Conservation (phyloP, 2,113 vertebrate genomes). For the Galemys pyrenaicus region DNA sequence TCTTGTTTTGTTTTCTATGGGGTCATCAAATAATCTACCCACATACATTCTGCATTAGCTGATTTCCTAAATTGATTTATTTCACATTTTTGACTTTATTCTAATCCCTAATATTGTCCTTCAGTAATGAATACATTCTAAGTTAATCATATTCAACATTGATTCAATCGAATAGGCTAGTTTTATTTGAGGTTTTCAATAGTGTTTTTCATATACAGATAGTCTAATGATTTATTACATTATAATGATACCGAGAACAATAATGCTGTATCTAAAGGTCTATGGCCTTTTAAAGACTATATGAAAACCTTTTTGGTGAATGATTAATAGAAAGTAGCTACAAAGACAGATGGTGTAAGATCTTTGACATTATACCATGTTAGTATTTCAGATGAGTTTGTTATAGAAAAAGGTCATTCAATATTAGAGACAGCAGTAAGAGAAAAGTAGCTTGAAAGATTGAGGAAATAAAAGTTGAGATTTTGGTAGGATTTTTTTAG, state of each 20-base stretch:
- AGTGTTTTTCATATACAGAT: neutral
- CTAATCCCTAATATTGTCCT: neutral
- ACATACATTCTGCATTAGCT: neutral
- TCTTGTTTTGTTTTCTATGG: neutral
- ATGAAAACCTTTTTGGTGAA: conserved; percentile 64
- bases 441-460: conserved; percentile 45
- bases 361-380: conserved; percentile 76
- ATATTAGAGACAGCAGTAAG: conserved; percentile 65
- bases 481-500: neutral
- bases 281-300: conserved; percentile 62
- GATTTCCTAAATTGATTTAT: neutral
- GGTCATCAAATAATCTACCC: neutral
- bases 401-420: conserved; percentile 73
- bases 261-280: conserved; percentile 17
- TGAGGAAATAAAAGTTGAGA: conserved; percentile 21
- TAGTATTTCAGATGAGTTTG: conserved; percentile 75
- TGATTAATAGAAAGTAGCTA: conserved; percentile 66
- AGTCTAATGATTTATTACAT: conserved; percentile 51
- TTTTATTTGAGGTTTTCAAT: neutral
- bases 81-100: neutral
- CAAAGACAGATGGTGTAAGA: conserved; percentile 69
- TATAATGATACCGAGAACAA: conserved; percentile 17
- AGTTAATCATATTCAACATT: neutral
- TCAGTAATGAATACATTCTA: neutral
- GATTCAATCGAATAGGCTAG: neutral